Conservation (phyloP, 2,113 vertebrate species). For the Osmerus mordax region DNA sequence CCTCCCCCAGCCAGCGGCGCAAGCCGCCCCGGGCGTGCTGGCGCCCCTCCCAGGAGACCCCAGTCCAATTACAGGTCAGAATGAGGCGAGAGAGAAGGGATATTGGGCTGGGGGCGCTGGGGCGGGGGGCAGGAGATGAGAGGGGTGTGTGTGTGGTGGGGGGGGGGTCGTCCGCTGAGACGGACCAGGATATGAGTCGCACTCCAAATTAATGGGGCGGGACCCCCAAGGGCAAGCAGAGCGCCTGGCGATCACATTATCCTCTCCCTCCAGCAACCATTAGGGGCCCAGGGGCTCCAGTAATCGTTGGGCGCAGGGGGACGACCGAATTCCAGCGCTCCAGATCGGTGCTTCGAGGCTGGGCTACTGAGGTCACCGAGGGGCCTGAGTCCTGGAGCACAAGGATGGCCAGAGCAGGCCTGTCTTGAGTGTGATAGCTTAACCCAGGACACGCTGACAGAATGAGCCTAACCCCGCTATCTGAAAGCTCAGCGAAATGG, state of each 20-base stretch:
- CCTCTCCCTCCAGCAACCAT: constrained; percentile 48
- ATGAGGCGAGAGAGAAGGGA: constrained; percentile 57
- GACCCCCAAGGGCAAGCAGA: constrained; percentile 34
- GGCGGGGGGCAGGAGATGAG: constrained; percentile 41
- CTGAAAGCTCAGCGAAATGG: no score
- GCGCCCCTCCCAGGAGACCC: constrained; percentile 50
- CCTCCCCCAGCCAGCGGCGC: constrained; percentile 16
- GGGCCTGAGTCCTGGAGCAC: not conserved
- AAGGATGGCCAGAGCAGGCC: not conserved
- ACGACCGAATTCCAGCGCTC: not conserved
- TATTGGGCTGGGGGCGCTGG: constrained; percentile 58
- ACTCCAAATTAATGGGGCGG: constrained; percentile 67
- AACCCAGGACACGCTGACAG: not conserved
- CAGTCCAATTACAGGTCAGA: constrained; percentile 72
- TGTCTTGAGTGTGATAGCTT: constrained; percentile 30
- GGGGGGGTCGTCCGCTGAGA: constrained; percentile 1
- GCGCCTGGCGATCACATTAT: constrained; percentile 43
- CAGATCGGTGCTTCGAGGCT: constrained; percentile 11
- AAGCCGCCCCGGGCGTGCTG: constrained; percentile 58
- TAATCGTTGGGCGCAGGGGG: constrained; percentile 32
- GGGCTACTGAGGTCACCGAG: not conserved
- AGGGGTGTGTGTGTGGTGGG: constrained; percentile 20
- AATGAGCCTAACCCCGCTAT: not conserved
- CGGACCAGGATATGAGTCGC: constrained; percentile 41
- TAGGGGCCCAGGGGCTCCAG: constrained; percentile 28